These are phyloP conservation scores for Eciton burchellii DNA, from an alignment of 1,140 invertebrate species.

Conservation along the genomic window DNA sequence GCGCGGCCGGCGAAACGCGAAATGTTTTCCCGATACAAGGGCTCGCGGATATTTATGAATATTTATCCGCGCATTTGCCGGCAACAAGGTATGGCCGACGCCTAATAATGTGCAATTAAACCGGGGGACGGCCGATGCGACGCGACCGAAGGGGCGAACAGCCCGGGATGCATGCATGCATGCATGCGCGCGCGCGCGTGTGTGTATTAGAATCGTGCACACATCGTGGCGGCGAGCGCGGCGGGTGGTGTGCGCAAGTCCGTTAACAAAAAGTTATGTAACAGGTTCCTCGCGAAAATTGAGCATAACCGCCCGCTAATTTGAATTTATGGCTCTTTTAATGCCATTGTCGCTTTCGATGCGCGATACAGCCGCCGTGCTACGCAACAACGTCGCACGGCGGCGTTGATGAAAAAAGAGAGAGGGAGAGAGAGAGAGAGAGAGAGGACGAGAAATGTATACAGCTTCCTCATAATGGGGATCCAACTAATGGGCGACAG, in stretches of 20 bases:
- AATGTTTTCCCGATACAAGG: constrained; percentile 50
- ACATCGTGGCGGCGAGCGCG: constrained; percentile 49
- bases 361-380: constrained; percentile 46
- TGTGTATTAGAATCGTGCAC: constrained; percentile 37
- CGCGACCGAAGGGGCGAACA: constrained; percentile 34
- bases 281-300: constrained; percentile 78
- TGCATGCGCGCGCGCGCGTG: too few relatives aligned
- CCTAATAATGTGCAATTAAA: constrained; percentile 81
- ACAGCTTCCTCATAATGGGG: constrained; percentile 38
- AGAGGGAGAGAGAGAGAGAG: too few relatives aligned
- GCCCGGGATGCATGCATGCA: background rate
- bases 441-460: constrained; percentile 1
- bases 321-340: constrained; percentile 78
- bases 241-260: constrained; percentile 23
- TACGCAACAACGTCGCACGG: background rate
- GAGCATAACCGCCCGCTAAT: constrained; percentile 76
- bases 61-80: constrained; percentile 75
- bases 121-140: constrained; percentile 6
- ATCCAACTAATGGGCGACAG: constrained; percentile 51
- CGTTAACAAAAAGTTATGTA: constrained; percentile 82
- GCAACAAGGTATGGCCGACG: constrained; percentile 49
- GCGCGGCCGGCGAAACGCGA: constrained; percentile 1
- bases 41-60: constrained; percentile 78
- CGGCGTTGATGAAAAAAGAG: constrained; percentile 37
- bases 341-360: constrained; percentile 63